Evolutionary conservation across 2,797 vertebrate genomes (phyloP), one percentile per base, ranked within the genome.

Genomic region (Darevskia mixta): DNA sequence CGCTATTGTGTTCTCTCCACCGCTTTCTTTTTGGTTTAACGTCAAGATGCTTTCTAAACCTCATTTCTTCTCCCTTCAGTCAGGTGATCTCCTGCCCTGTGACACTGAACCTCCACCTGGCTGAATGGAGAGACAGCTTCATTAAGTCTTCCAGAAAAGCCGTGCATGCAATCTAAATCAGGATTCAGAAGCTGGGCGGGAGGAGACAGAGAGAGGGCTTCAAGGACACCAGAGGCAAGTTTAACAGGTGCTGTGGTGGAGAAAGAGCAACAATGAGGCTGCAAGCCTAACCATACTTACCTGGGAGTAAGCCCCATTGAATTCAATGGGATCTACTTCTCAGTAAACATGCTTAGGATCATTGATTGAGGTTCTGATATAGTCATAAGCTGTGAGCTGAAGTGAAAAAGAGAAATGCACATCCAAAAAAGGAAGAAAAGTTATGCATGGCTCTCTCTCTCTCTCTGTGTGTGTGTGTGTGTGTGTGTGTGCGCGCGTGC

Each of bases 121-220:
- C 78, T 95, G 86, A 90, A 90, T 85, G 18, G 45, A 92, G n/a
- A 91, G 82, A 81, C 72, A 87, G 80, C 49, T 92, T 90, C 76
- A 89, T 93, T 93, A 89, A 88, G 32, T 15, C 15, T 83, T 86
- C 32, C 6, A 90, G 79, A 90, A 91, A 90, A 61, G 38, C 3
- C 72, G 45, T 75, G 27, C 66, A 66, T 45, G 27, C 91, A 93
- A 86, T 91, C 71, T 87, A 87, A 90, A 90, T 87, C 83, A 86
- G 49, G 67, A 90, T 17, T 17, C 55, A 32, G 11, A 72, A 1
- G 29, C 13, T 8, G 41, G 10, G 18, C 17, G n/a, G 32, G 18
- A 35, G 5, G 61, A 80, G 77, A 0, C 0, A 66, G 45, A 75
- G 20, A 9, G 11, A 18, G 8, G 87, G 89, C 72, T 58, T 83